Conservation (phyloP, 2,888 invertebrate genomes). For the Nymphalis c-album region DNA sequence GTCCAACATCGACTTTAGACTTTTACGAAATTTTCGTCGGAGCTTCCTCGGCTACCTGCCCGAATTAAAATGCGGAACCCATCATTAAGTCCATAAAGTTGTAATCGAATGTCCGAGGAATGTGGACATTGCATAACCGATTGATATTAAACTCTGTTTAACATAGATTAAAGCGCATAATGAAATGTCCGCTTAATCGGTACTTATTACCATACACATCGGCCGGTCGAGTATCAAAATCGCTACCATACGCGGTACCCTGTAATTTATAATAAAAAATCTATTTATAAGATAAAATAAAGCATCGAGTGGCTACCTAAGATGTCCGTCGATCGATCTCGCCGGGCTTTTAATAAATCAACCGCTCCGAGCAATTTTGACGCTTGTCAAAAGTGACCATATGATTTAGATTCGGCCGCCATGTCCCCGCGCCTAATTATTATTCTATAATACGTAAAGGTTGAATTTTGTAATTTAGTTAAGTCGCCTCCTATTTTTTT, state of each 20-base stretch:
- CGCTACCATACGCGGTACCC: conserved; percentile 80
- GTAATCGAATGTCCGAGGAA: conserved; percentile 38
- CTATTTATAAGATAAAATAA: conserved; percentile 81
- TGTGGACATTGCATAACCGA: conserved; percentile 46
- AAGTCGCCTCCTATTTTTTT: conserved; percentile 76
- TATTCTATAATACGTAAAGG: conserved; percentile 77
- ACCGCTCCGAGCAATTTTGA: conserved; percentile 66
- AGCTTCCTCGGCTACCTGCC: conserved; percentile 54
- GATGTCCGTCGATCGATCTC: conserved; percentile 75
- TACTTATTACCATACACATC: conserved; percentile 59
- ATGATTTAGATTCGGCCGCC: conserved; percentile 68
- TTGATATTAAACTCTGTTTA: conserved; percentile 66
- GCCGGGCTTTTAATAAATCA: conserved; percentile 73
- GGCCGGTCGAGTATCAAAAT: conserved; percentile 65
- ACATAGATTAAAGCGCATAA: conserved; percentile 63
- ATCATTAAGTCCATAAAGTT: conserved; percentile 59
- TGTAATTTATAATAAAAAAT: conserved; percentile 81
- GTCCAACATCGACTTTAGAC: neutral
- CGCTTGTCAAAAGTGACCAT: conserved; percentile 68
- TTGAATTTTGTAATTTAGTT: conserved; percentile 80
- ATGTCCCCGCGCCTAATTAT: conserved; percentile 60
- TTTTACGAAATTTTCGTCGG: neutral
- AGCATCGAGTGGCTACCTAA: conserved; percentile 78
- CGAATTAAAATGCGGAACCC: conserved; percentile 61
- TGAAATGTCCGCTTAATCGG: conserved; percentile 49